Percentiles rank a stretch among this genome's conserved stretches.
phyloP scores from a whole-genome alignment of 1,140 invertebrate species.

The Leptinotarsa undecemlineata region DNA sequence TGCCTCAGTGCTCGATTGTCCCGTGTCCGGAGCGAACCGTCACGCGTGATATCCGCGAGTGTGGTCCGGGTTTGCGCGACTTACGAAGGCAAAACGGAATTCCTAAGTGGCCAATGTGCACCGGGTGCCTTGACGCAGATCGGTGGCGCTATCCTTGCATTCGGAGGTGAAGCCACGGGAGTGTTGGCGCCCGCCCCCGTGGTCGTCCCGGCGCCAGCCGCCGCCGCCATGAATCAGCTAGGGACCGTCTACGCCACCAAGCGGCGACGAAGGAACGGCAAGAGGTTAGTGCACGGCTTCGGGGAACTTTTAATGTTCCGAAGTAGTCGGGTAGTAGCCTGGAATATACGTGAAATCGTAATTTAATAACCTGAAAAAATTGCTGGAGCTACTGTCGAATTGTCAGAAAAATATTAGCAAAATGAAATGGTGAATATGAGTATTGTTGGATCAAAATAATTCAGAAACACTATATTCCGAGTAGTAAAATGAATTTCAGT shows the following conservation, averaged over 20 bases:
- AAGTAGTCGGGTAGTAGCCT: no score
- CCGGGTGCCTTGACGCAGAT: slow-evolving; percentile 40
- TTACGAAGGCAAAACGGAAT: slow-evolving; percentile 48
- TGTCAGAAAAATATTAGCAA: no score
- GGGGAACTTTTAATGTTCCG: neutral
- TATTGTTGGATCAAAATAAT: no score
- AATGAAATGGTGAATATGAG: no score
- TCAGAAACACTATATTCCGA: no score
- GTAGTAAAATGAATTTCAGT: no score
- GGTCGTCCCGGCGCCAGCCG: slow-evolving; percentile 50
- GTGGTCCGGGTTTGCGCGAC: slow-evolving; percentile 9
- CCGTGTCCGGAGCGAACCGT: slow-evolving; percentile 29
- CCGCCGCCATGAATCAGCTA: slow-evolving; percentile 75
- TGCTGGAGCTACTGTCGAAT: no score
- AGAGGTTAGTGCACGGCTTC: slow-evolving; percentile 71
- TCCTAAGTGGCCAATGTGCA: slow-evolving; percentile 52
- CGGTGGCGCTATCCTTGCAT: slow-evolving; percentile 41
- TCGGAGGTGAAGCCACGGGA: slow-evolving; percentile 49
- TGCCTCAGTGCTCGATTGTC: slow-evolving; percentile 34
- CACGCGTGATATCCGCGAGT: slow-evolving; percentile 23
- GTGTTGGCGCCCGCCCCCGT: slow-evolving; percentile 50
- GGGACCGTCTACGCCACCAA: slow-evolving; percentile 95
- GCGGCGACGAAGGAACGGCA: slow-evolving; percentile 86
- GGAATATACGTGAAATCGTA: no score
- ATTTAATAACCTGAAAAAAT: no score